Conservation (phyloP, 2,797 vertebrate species). For the Okamejei kenojei region DNA sequence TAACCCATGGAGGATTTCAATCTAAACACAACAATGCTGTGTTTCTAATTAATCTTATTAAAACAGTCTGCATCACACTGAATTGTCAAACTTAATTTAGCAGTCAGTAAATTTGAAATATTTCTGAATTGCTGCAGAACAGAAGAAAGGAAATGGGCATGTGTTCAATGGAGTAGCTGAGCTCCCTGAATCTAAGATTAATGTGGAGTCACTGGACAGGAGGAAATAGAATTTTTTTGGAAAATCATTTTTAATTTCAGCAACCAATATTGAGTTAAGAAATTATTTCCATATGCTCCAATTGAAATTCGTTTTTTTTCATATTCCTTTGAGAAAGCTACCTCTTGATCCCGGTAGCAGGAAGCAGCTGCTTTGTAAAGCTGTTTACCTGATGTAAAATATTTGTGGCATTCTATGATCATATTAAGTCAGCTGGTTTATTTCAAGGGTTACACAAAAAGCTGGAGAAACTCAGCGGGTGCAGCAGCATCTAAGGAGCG, state of each 20-base stretch:
- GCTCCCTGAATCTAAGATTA: neutral
- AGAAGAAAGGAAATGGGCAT: neutral
- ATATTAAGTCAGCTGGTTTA: neutral
- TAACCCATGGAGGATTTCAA: too few species aligned
- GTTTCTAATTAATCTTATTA: neutral
- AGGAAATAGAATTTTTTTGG: neutral
- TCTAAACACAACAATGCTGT: too few species aligned
- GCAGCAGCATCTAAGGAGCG: too few species aligned
- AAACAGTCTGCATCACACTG: neutral
- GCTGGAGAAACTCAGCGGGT: too few species aligned
- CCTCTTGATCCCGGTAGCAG: neutral
- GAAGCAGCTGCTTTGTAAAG: neutral
- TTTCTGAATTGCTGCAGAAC: neutral
- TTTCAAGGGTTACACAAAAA: too few species aligned
- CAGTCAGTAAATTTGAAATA: neutral
- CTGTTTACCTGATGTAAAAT: neutral
- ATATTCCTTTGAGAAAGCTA: neutral
- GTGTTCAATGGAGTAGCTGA: too few species aligned
- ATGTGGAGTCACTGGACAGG: too few species aligned
- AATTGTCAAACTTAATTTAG: neutral
- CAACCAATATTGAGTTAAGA: neutral
- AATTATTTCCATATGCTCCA: neutral
- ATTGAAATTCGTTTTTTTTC: neutral
- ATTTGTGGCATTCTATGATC: neutral
- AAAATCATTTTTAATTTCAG: neutral